These are phyloP conservation scores for Tubulanus polymorphus DNA, from an alignment of 2,888 invertebrate genomes.

Conservation along the genomic window DNA sequence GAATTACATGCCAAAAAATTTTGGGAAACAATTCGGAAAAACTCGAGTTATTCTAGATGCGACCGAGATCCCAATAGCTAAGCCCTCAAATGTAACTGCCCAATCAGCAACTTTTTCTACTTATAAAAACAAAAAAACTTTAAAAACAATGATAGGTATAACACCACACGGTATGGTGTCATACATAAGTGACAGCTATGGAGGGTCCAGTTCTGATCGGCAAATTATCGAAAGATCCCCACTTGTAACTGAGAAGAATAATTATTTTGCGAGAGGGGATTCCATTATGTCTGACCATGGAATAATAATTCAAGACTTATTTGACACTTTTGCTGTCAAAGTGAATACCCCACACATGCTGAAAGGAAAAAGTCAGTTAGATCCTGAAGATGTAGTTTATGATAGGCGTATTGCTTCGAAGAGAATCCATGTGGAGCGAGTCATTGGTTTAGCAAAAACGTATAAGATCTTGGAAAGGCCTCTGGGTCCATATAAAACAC, in stretches of 20 bases:
- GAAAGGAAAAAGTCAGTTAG: conserved; percentile 21
- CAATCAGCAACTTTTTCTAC: conserved; percentile 21
- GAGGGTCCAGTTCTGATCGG: conserved; percentile 19
- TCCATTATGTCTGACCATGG: conserved; percentile 23
- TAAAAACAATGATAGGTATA: conserved; percentile 23
- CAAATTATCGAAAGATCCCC: conserved; percentile 21
- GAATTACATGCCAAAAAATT: conserved; percentile 19
- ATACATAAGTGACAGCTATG: conserved; percentile 19
- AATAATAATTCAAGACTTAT: conserved; percentile 25
- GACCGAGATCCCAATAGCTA: conserved; percentile 23
- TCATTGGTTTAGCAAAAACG: conserved; percentile 17
- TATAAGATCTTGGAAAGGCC: conserved; percentile 16
- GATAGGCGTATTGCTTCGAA: conserved; percentile 13
- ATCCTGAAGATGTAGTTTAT: conserved; percentile 17
- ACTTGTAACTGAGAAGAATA: conserved; percentile 1
- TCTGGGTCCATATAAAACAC: conserved; percentile 7
- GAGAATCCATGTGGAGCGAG: conserved; percentile 16
- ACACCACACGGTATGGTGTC: conserved; percentile 15
- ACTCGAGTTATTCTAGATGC: conserved; percentile 25
- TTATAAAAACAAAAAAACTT: conserved; percentile 25
- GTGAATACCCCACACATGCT: conserved; percentile 23
- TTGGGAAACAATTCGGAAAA: conserved; percentile 17
- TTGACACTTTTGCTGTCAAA: conserved; percentile 18
- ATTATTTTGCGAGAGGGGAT: too few relatives aligned
- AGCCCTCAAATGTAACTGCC: conserved; percentile 19